Evolutionary conservation across 2,888 invertebrate genomes (phyloP).

Genomic region (Drosophila leonis): DNA sequence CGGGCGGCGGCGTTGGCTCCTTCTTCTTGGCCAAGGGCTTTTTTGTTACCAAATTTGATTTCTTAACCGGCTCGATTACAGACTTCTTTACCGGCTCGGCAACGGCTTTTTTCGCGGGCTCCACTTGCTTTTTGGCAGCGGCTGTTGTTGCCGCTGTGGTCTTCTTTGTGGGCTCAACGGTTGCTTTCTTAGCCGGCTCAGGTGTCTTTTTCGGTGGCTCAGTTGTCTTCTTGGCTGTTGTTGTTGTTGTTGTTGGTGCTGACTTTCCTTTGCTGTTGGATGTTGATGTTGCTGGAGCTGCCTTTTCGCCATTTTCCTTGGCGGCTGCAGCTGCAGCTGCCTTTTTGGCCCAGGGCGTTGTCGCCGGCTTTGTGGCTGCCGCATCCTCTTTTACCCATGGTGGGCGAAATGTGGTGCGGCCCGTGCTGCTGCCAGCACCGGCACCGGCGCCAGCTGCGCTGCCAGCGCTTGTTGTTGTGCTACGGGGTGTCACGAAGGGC

Average conservation of each 20-base stretch:
- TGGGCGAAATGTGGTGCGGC: conserved; percentile 89
- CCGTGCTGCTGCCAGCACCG: conserved; percentile 69
- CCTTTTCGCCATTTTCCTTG: conserved; percentile 58
- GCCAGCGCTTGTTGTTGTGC: conserved; percentile 60
- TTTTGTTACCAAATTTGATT: conserved; percentile 46
- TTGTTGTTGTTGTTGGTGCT: conserved; percentile 52
- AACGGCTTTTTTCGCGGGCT: conserved; percentile 52
- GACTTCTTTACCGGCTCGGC: conserved; percentile 62
- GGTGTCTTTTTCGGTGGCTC: conserved; percentile 59
- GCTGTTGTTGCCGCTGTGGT: conserved; percentile 34
- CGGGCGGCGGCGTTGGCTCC: conserved; percentile 81
- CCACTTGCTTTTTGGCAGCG: conserved; percentile 47
- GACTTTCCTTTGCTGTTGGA: conserved; percentile 44
- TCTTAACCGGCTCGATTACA: conserved; percentile 53
- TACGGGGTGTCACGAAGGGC: conserved; percentile 84
- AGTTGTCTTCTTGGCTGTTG: conserved; percentile 75
- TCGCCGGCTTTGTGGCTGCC: conserved; percentile 62
- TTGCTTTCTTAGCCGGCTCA: conserved; percentile 59
- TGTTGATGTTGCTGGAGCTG: conserved; percentile 24
- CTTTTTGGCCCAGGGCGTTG: conserved; percentile 68
- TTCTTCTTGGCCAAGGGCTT: conserved; percentile 78
- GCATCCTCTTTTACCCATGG: conserved; percentile 89
- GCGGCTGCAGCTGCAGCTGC: conserved; percentile 35
- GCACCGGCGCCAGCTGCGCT: conserved; percentile 67
- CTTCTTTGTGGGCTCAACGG: conserved; percentile 56